Percentiles rank a stretch among this genome's conserved stretches.
Evolutionary conservation across 2,797 vertebrate genomes (phyloP).

Genomic region (Rhyacichthys aspro): DNA sequence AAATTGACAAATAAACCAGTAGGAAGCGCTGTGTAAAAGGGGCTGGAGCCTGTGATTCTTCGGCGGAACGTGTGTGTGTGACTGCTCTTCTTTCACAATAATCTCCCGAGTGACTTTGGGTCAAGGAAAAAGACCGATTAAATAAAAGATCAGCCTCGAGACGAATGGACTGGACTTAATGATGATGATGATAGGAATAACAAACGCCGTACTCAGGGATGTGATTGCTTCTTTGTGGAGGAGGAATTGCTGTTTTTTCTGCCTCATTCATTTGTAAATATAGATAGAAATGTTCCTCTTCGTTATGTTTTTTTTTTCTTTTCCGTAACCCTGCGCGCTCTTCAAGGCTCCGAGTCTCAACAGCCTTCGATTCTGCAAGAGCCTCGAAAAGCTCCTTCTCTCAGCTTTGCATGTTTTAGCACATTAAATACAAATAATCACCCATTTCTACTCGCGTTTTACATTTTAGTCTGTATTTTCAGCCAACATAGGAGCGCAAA

Average conservation of each 20-base stretch:
- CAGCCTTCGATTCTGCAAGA: conserved; percentile 21
- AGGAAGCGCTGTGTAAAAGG: no score
- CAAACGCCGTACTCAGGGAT: conserved; percentile 69
- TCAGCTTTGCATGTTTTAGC: conserved; percentile 46
- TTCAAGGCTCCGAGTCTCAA: conserved; percentile 33
- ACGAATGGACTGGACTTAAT: conserved; percentile 17
- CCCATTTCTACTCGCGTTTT: background rate
- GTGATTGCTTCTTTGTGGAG: conserved; percentile 51
- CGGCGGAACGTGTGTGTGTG: conserved; percentile 22
- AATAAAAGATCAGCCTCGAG: conserved; percentile 7
- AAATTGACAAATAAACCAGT: background rate
- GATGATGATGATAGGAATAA: conserved; percentile 37
- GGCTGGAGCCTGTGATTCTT: no score
- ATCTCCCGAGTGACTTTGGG: conserved; percentile 19
- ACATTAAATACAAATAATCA: conserved; percentile 21
- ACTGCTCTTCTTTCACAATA: conserved; percentile 11
- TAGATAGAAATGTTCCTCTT: conserved; percentile 41
- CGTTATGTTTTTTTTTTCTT: conserved; percentile 41
- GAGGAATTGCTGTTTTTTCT: conserved; percentile 30
- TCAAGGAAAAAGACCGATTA: conserved; percentile 11
- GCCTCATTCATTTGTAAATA: conserved; percentile 64
- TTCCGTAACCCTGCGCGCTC: conserved; percentile 45
- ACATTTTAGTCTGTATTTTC: background rate
- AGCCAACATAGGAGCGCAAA: background rate
- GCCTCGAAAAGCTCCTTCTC: conserved; percentile 8